These are phyloP conservation scores for Okamejei kenojei DNA, from an alignment of 2,797 vertebrate genomes.

Conservation along the genomic window DNA sequence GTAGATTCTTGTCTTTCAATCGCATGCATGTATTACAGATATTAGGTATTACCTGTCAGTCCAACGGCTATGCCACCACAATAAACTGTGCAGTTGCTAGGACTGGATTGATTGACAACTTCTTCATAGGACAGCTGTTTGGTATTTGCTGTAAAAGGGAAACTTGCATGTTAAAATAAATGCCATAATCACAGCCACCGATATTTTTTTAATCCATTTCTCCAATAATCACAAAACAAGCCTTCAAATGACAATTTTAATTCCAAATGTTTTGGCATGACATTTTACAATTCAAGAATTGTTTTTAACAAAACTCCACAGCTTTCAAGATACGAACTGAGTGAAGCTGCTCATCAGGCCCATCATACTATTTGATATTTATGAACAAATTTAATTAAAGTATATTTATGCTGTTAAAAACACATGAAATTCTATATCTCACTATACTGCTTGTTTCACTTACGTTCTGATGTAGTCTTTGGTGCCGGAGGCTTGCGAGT, in stretches of 20 bases:
- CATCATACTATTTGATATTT: neutral
- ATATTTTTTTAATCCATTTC: neutral
- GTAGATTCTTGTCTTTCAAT: too few relatives aligned
- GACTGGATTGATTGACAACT: conserved; percentile 91
- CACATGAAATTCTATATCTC: neutral
- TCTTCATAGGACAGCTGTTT: conserved; percentile 96
- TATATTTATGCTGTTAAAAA: neutral
- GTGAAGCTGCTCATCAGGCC: neutral
- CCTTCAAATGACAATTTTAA: neutral
- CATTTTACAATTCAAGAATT: neutral
- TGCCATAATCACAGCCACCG: neutral
- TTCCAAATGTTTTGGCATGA: neutral
- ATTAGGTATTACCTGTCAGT: conserved; percentile 71
- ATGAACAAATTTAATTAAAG: neutral
- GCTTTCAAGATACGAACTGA: too few relatives aligned
- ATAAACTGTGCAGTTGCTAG: conserved; percentile 95
- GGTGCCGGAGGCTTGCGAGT: conserved; percentile 94
- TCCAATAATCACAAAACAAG: neutral
- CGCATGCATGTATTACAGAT: neutral
- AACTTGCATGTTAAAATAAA: neutral
- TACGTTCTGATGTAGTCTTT: conserved; percentile 86
- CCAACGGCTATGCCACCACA: conserved; percentile 89
- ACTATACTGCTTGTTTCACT: conserved; percentile 45
- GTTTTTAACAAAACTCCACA: neutral
- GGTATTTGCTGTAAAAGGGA: conserved; percentile 59